Percentiles rank a stretch among this genome's conserved stretches.
Evolutionary conservation across 1,140 invertebrate species (phyloP).

Genomic region (Paralvinella palmiformis): DNA sequence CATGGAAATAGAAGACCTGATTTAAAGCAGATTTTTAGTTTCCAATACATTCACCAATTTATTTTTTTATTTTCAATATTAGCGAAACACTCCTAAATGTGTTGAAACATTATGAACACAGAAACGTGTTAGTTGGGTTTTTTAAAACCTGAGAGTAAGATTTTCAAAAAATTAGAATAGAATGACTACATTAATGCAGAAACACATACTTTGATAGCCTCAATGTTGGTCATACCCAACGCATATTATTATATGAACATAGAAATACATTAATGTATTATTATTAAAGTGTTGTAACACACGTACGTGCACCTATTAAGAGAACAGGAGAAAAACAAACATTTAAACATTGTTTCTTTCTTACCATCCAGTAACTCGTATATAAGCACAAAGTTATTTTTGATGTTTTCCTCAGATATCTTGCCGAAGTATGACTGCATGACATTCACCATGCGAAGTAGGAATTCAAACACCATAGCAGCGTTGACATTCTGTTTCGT

Average conservation of each 20-base stretch:
- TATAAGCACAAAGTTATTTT: conserved; percentile 99
- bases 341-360: conserved; percentile 13
- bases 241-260: not conserved
- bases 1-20: not conserved
- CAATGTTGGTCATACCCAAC: too few species aligned
- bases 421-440: conserved; percentile 99
- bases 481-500: conserved; percentile 99
- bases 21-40: not conserved
- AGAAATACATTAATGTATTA: not conserved
- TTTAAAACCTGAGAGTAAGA: too few species aligned
- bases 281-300: not conserved
- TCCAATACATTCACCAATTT: not conserved
- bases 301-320: too few species aligned
- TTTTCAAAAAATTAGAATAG: too few species aligned
- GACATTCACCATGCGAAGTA: conserved; percentile 97
- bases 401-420: conserved; percentile 99
- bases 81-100: too few species aligned
- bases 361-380: conserved; percentile 96
- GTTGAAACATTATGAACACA: too few species aligned
- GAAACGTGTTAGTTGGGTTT: too few species aligned
- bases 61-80: too few species aligned
- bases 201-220: too few species aligned
- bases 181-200: too few species aligned
- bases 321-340: not conserved
- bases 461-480: conserved; percentile 99